These are phyloP conservation scores for Clanis bilineata DNA, from an alignment of 2,888 invertebrate genomes.

Conservation along the genomic window DNA sequence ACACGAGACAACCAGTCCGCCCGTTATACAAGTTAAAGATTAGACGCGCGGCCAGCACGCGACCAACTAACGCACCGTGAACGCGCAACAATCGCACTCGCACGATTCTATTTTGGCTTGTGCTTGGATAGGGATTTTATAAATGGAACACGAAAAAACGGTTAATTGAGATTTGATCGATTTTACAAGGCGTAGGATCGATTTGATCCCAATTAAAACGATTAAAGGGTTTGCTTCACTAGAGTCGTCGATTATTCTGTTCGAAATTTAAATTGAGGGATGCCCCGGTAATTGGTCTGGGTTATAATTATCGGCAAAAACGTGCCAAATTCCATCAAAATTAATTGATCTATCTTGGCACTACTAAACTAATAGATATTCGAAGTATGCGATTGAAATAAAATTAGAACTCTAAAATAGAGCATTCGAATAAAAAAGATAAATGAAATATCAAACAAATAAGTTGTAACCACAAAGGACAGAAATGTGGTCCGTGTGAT, in stretches of 20 bases:
- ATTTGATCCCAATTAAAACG: neutral
- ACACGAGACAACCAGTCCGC: conserved; percentile 56
- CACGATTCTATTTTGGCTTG: conserved; percentile 38
- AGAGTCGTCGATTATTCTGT: neutral
- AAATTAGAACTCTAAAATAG: neutral
- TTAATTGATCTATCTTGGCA: neutral
- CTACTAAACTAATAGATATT: neutral
- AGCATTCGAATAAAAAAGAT: neutral
- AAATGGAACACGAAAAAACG: conserved; percentile 34
- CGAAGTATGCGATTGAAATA: neutral
- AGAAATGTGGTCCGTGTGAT: neutral
- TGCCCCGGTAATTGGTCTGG: neutral
- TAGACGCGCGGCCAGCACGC: conserved; percentile 62
- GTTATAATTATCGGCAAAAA: neutral
- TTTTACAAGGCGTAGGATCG: conserved; percentile 16
- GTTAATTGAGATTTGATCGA: conserved; percentile 32
- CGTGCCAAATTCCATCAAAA: neutral
- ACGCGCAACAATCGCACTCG: conserved; percentile 43
- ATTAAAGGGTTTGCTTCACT: conserved; percentile 8
- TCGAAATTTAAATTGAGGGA: neutral
- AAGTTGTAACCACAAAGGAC: neutral
- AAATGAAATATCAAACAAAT: neutral
- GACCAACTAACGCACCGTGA: conserved; percentile 59
- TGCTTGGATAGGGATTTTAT: conserved; percentile 24
- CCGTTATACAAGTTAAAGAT: conserved; percentile 62